phyloP scores from a whole-genome alignment of 2,797 vertebrate species.

The Nyctibius grandis region DNA sequence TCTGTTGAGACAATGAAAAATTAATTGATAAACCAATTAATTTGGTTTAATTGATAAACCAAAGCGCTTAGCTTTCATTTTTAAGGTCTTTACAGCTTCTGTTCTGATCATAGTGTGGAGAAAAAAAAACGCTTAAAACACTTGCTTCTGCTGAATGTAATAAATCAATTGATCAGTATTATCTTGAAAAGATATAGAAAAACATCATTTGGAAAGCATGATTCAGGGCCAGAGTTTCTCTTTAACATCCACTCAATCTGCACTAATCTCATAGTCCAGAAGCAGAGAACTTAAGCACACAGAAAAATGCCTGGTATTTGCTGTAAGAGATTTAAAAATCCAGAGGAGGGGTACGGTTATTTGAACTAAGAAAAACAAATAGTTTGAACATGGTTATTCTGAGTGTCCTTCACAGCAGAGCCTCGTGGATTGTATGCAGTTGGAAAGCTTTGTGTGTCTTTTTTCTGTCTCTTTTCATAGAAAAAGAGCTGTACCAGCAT shows the following conservation, averaged over 20 bases:
- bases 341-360: neutral
- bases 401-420: neutral
- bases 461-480: neutral
- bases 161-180: neutral
- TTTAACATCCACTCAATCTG: neutral
- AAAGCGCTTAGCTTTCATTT: neutral
- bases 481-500: neutral
- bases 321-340: neutral
- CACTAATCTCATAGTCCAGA: neutral
- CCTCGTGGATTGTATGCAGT: accelerated
- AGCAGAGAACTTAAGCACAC: neutral
- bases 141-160: neutral
- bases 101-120: neutral
- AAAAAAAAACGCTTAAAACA: neutral
- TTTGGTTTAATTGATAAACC: neutral
- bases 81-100: neutral
- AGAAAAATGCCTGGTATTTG: neutral
- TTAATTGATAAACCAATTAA: neutral
- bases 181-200: neutral
- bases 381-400: neutral
- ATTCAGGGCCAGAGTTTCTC: neutral
- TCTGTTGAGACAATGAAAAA: neutral
- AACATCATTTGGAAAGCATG: neutral
- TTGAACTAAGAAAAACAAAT: neutral
- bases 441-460: neutral